Evolutionary conservation across 1,140 invertebrate genomes (phyloP), one percentile per base, ranked within the genome.

Genomic region (Bombyx mandarina): DNA sequence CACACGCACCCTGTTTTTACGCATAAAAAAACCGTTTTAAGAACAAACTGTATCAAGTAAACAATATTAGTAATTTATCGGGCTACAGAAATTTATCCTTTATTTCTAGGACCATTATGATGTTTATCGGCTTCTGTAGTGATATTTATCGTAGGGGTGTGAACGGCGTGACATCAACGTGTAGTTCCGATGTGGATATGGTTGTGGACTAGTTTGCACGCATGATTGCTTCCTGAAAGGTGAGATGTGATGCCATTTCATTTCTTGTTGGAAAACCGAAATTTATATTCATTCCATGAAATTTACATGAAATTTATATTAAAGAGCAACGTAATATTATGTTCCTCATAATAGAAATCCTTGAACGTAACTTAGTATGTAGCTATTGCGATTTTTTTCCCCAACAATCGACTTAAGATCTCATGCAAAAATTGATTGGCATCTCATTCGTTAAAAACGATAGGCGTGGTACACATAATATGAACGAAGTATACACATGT

Each of bases 151-250:
- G 55, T 55, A 59, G 57, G 57, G 56, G 43, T 66, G 58, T 76
- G 12, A 18, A 18, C 12, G 12, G 12, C 12, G 12, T 18, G 62
- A 72, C 57, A 69, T 74, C 65, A 71, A 64, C 68, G 71, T 67
- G 59, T 67, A 64, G 72, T 73, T 75, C 75, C 69, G 73, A 35
- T 35, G 69, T 67, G 54, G 56, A 48, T 52, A 67, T 69, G 58
- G 63, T 58, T 70, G 66, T 54, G 44, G 61, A 35, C 58, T 65
- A 35, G 26, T 35, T 58, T 54, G 53, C 45, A 60, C 57, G 53
- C 57, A 58, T 66, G 54, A 60, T 61, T 69, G 67, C 57, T 63
- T 58, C 53, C 59, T 66, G 64, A 63, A 66, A 58, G 55, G 55
- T 66, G 52, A 8, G 8, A 6, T 47, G 12, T 22, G 52, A 54